Percentiles rank a stretch among this genome's conserved stretches.
Evolutionary conservation across 2,888 invertebrate genomes (phyloP).

Genomic region (Teleogryllus oceanicus): DNA sequence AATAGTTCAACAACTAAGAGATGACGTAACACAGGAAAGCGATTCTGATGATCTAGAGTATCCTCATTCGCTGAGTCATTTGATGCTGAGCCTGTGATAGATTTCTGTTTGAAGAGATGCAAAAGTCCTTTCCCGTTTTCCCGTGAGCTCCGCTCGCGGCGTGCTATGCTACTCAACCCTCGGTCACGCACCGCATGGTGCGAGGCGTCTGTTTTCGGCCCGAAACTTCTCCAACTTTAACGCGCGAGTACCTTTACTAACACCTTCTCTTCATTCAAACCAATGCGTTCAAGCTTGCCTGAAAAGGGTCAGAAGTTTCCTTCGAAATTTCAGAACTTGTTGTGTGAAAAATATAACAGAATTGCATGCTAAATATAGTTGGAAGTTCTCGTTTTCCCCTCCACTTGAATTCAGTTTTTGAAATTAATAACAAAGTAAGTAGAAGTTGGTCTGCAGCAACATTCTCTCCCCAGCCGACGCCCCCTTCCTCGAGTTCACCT

Average conservation of each 20-base stretch:
- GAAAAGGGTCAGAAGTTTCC: background rate
- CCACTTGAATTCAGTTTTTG: background rate
- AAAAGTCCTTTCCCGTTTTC: too few relatives aligned
- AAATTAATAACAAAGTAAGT: conserved; percentile 3
- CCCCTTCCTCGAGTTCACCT: too few relatives aligned
- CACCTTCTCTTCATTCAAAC: conserved; percentile 5
- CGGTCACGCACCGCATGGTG: background rate
- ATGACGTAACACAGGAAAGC: too few relatives aligned
- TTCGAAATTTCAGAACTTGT: conserved; percentile 18
- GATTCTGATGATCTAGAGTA: too few relatives aligned
- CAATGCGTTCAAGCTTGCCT: background rate
- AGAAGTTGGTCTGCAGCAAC: background rate
- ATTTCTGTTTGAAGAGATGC: too few relatives aligned
- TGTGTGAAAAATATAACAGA: background rate
- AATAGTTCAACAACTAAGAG: too few relatives aligned
- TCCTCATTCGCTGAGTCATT: too few relatives aligned
- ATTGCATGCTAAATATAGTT: background rate
- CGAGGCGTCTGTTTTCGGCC: background rate
- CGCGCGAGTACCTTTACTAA: background rate
- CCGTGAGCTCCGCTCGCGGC: too few relatives aligned
- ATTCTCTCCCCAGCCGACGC: background rate
- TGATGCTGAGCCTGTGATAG: too few relatives aligned
- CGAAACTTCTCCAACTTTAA: background rate
- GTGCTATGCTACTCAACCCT: too few relatives aligned
- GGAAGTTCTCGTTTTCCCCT: background rate